Evolutionary conservation across 2,888 invertebrate species (phyloP), one percentile per base, ranked within the genome.

Genomic region (Zygaena filipendulae): DNA sequence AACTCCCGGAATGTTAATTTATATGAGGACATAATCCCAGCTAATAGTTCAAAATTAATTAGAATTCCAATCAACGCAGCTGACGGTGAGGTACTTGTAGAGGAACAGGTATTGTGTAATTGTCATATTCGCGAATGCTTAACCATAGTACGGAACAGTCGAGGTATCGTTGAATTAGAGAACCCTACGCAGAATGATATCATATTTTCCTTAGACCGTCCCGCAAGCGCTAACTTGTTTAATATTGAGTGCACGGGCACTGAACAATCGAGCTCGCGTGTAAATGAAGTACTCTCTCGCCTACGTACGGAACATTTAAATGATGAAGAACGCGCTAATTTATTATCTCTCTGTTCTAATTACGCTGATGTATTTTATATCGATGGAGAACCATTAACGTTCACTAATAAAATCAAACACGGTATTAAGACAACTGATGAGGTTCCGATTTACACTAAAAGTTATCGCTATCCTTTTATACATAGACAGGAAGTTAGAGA

Each of bases 261-360:
- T 13, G n/a, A 39, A 14, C 22, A 19, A 8, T 7, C 16, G 4
- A 3, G 21, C 0, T 8, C 31, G 1, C 45, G 46, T 6, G 28
- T 20, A 18, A 27, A 21, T 3, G 28, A 39, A 10, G 33, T 39
- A 2, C 11, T 39, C 10, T 39, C 45, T 8, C 42, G 44, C 1
- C 25, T 53, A 4, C 43, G 51, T 4, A 51, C 47, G 0, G 39
- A 46, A 4, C 51, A 52, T 33, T 20, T 52, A 8, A 49, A 51
- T 12, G 18, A 25, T 0, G 50, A 53, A 16, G 49, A 49, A 38
- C 35, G 35, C 2, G 30, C 29, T 23, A 47, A 52, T 16, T 33
- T 47, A 28, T n/a, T n/a, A n/a, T n/a, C n/a, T n/a, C n/a, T n/a
- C n/a, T n/a, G n/a, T n/a, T n/a, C n/a, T n/a, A n/a, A n/a, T n/a